phyloP scores from a whole-genome alignment of 2,113 vertebrate genomes.

The Pteruthius melanotis region DNA sequence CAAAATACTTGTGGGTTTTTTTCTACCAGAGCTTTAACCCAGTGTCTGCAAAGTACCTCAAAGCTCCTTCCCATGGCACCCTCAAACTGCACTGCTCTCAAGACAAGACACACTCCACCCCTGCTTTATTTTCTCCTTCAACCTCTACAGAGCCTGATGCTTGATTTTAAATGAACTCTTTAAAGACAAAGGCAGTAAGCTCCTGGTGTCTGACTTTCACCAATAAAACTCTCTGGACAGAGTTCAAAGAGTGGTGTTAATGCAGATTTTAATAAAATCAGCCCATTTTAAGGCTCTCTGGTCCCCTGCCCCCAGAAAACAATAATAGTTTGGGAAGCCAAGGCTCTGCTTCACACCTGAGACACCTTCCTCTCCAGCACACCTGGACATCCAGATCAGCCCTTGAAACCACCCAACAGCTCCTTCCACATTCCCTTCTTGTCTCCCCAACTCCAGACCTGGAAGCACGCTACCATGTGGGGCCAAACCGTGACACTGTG shows the following conservation, averaged over 20 bases:
- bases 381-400: not conserved
- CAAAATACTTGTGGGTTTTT: not conserved
- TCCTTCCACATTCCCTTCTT: not conserved
- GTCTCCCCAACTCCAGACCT: rapidly evolving
- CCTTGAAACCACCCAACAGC: not conserved
- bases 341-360: not conserved
- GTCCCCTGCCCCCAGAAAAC: not conserved
- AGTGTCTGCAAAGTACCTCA: not conserved
- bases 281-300: not conserved
- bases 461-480: rapidly evolving
- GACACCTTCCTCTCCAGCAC: not conserved
- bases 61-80: not conserved
- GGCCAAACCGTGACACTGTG: rapidly evolving
- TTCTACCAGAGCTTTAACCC: not conserved
- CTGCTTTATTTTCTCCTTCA: not conserved
- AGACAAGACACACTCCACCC: not conserved
- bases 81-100: not conserved
- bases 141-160: not conserved
- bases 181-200: not conserved
- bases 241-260: not conserved
- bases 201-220: not conserved
- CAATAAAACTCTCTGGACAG: not conserved
- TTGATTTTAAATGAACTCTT: not conserved
- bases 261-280: not conserved
- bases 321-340: not conserved